Conservation (phyloP, 2,113 vertebrate species). For the Coregonus clupeaformis region DNA sequence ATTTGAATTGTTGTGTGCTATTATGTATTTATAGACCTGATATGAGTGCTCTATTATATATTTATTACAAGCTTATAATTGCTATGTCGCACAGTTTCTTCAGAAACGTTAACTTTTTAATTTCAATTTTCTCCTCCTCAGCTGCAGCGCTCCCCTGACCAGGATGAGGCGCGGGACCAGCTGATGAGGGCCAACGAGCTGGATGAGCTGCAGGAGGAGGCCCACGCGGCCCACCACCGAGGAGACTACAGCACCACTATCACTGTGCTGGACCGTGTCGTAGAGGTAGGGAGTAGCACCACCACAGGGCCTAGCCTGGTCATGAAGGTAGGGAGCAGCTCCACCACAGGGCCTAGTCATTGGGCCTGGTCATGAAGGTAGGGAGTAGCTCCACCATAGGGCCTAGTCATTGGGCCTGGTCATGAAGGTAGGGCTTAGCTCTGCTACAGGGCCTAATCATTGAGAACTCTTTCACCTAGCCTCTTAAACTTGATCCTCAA, state of each 20-base stretch:
- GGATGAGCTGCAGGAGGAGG: slow-evolving; percentile 72
- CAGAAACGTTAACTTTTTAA: not conserved
- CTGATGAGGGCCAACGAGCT: slow-evolving; percentile 68
- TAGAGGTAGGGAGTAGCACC: slow-evolving; percentile 67
- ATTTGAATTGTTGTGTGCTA: not conserved
- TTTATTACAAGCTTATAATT: not conserved
- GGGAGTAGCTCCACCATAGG: too few species aligned
- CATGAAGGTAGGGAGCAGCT: too few species aligned
- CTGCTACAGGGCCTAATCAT: not conserved
- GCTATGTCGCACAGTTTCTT: not conserved
- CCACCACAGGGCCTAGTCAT: too few species aligned
- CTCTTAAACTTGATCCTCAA: too few species aligned
- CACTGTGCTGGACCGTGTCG: slow-evolving; percentile 68
- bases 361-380: too few species aligned
- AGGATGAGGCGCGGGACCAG: slow-evolving; percentile 74
- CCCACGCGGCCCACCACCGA: slow-evolving; percentile 62
- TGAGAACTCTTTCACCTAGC: not conserved
- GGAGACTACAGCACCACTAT: slow-evolving; percentile 71
- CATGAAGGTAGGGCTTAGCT: not conserved
- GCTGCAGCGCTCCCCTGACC: slow-evolving; percentile 70
- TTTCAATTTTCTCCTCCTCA: slow-evolving; percentile 29
- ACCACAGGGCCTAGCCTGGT: too few species aligned
- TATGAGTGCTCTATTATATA: not conserved
- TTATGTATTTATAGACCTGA: too few species aligned
- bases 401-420: not conserved